These are phyloP conservation scores for Arremon brunneinucha DNA, from an alignment of 2,797 vertebrate genomes.

Conservation along the genomic window DNA sequence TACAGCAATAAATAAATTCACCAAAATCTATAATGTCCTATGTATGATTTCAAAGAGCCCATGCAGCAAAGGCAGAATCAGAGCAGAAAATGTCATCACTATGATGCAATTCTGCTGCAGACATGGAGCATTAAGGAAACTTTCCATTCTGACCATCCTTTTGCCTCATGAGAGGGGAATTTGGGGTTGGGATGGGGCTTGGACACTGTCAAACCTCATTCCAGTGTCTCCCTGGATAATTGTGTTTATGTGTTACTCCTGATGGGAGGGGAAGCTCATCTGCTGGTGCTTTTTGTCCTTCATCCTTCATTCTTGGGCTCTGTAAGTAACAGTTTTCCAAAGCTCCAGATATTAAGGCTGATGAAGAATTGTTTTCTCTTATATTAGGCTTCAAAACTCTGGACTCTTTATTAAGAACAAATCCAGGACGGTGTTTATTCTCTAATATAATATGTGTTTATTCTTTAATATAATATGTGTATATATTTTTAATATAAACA, in stretches of 20 bases:
- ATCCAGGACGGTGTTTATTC: neutral
- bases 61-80: neutral
- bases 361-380: neutral
- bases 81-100: neutral
- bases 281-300: neutral
- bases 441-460: neutral
- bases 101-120: neutral
- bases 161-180: neutral
- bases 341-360: neutral
- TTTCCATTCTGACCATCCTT: neutral
- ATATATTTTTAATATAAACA: neutral
- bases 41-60: neutral
- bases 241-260: accelerated
- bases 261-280: neutral
- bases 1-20: neutral
- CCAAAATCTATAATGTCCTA: neutral
- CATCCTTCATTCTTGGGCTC: neutral
- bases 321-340: neutral
- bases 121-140: neutral
- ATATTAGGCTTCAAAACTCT: neutral
- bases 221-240: neutral
- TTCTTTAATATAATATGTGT: no score
- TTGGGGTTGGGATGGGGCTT: neutral
- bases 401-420: neutral
- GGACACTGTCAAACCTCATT: neutral